phyloP scores from a whole-genome alignment of 2,113 vertebrate genomes.

The Elachura formosa region DNA sequence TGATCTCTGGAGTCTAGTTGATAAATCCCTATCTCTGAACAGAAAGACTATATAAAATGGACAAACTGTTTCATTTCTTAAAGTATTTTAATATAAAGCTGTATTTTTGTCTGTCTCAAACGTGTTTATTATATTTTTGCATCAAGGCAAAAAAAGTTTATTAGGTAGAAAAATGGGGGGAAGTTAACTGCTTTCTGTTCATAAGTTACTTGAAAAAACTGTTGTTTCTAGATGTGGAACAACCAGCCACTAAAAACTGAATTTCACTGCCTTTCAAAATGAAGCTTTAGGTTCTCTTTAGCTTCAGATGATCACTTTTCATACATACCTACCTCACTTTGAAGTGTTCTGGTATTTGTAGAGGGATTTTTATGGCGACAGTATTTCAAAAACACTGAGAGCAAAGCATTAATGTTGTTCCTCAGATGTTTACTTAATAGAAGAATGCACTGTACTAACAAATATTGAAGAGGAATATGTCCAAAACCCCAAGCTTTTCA shows the following conservation, averaged over 20 bases:
- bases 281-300: neutral
- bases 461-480: neutral
- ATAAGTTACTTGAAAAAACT: neutral
- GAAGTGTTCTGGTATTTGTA: neutral
- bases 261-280: neutral
- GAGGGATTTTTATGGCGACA: neutral
- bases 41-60: neutral
- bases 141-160: neutral
- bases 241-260: neutral
- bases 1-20: neutral
- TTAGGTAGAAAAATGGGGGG: neutral
- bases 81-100: neutral
- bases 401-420: neutral
- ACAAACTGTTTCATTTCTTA: neutral
- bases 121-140: neutral
- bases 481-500: slow-evolving; percentile 3
- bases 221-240: neutral
- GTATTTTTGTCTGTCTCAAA: neutral
- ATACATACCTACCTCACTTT: neutral
- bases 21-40: neutral
- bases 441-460: slow-evolving; percentile 13
- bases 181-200: neutral
- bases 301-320: neutral
- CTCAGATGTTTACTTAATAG: neutral
- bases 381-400: neutral